Percentiles rank a stretch among this genome's conserved stretches.
Conservation (phyloP, 2,113 vertebrate species). For the Spheniscus mendiculus region DNA sequence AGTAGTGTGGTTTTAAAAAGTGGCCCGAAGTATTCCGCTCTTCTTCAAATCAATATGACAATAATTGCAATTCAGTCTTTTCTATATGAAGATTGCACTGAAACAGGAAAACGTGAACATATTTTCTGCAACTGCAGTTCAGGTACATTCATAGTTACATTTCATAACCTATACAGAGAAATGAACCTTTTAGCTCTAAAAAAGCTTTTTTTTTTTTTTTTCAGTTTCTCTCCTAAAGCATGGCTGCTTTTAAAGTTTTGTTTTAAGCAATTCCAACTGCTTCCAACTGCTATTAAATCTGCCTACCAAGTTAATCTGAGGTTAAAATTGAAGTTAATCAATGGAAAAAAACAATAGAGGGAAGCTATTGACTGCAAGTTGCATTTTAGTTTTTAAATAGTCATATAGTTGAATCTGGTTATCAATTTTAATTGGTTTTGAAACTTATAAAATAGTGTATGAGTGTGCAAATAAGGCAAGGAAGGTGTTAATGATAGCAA, state of each 20-base stretch:
- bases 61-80: background rate
- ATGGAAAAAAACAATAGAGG: background rate
- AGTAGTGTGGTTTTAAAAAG: background rate
- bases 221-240: background rate
- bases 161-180: background rate
- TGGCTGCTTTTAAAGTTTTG: background rate
- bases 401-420: background rate
- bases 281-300: background rate
- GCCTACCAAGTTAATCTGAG: background rate
- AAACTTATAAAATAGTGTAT: background rate
- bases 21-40: rapidly evolving
- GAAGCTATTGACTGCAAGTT: background rate
- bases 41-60: background rate
- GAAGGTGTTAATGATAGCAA: background rate
- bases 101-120: background rate
- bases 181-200: background rate
- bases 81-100: background rate
- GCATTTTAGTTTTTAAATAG: background rate
- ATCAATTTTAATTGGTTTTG: background rate
- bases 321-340: background rate
- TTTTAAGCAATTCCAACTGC: background rate
- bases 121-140: background rate
- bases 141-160: background rate
- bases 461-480: background rate
- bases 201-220: background rate